Percentiles rank a stretch among this genome's conserved stretches.
Conservation (phyloP, 2,113 vertebrate genomes). For the Propithecus coquereli region DNA sequence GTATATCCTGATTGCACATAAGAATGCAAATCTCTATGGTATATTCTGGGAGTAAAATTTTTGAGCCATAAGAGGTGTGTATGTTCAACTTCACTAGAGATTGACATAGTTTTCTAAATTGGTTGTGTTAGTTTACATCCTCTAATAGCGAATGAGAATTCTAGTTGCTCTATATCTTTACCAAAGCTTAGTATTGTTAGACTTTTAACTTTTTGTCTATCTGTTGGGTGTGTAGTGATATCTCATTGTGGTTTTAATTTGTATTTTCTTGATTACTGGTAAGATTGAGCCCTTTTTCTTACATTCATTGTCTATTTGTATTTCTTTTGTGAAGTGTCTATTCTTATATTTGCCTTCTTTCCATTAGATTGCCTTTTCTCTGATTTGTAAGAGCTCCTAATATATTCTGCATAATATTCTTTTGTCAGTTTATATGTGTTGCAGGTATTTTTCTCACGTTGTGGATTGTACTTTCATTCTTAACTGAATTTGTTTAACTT, state of each 20-base stretch:
- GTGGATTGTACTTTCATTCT: not conserved
- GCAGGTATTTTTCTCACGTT: not conserved
- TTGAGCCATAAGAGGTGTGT: not conserved
- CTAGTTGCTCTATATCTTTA: not conserved
- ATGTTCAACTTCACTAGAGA: conserved; percentile 35
- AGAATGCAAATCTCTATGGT: not conserved
- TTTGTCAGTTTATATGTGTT: not conserved
- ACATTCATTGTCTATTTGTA: not conserved
- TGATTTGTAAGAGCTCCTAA: not conserved
- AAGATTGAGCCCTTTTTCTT: not conserved
- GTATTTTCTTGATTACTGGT: conserved; percentile 26
- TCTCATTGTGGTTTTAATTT: not conserved
- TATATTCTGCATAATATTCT: not conserved
- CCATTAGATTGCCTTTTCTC: not conserved
- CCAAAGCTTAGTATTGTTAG: conserved; percentile 35
- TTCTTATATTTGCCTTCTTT: not conserved
- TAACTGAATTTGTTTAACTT: conserved; percentile 30
- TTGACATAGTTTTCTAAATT: conserved; percentile 35
- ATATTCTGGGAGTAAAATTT: conserved; percentile 33
- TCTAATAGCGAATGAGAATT: conserved; percentile 35
- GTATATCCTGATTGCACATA: not conserved
- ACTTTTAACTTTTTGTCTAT: not conserved
- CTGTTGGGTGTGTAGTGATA: not conserved
- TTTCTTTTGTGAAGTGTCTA: not conserved
- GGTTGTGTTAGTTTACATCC: conserved; percentile 33